Conservation (phyloP, 2,113 vertebrate genomes). For the Eulacestoma nigropectus region DNA sequence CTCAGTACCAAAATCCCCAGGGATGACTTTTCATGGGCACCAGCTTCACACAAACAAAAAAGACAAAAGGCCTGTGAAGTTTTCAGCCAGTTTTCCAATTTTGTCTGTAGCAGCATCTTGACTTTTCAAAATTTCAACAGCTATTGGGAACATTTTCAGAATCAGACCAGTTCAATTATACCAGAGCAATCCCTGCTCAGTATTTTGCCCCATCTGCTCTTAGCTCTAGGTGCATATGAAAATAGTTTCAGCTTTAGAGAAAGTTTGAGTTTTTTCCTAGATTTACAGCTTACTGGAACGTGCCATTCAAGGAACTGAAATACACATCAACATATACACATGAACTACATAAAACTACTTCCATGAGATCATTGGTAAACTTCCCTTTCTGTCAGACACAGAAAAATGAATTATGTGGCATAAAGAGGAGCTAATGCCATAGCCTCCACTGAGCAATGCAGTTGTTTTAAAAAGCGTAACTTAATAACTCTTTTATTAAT, state of each 20-base stretch:
- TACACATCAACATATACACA: neutral
- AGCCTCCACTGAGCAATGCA: neutral
- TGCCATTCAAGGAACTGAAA: neutral
- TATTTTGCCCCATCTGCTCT: neutral
- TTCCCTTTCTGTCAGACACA: neutral
- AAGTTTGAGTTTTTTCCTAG: neutral
- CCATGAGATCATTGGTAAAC: neutral
- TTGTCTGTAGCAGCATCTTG: neutral
- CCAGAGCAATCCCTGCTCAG: neutral
- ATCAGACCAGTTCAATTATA: neutral
- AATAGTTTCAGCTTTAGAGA: neutral
- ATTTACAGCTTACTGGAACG: neutral
- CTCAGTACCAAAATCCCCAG: neutral
- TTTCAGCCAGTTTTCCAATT: neutral
- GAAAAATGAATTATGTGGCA: neutral
- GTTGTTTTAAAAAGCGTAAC: neutral
- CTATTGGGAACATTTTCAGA: neutral
- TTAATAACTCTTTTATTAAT: neutral
- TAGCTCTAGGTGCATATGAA: neutral
- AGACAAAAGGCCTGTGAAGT: neutral
- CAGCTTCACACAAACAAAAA: neutral
- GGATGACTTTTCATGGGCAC: neutral
- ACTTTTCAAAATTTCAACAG: neutral
- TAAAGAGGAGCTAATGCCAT: neutral
- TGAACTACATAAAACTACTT: neutral